Conservation (phyloP, 2,113 vertebrate species). For the Perca schrenkii region DNA sequence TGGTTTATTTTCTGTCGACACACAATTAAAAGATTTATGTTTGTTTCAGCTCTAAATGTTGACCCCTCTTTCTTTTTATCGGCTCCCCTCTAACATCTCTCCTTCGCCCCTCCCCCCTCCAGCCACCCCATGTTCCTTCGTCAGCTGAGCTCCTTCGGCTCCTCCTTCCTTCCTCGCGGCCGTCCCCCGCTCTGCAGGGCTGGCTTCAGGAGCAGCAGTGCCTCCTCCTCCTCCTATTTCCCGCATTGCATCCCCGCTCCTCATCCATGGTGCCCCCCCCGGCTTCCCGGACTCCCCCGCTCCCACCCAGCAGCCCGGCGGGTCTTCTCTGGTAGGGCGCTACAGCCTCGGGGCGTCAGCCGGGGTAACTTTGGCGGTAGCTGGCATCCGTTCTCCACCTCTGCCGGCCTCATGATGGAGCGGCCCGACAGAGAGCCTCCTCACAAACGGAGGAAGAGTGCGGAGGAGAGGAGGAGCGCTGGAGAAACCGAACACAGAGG, state of each 20-base stretch:
- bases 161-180: slow-evolving; percentile 69
- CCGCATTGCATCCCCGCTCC: not conserved
- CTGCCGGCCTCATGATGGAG: slow-evolving; percentile 87
- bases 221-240: not conserved
- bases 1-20: too few relatives aligned
- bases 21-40: too few relatives aligned
- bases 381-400: slow-evolving; percentile 73
- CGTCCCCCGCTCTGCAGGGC: slow-evolving; percentile 1
- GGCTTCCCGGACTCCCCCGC: slow-evolving; percentile 68
- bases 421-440: slow-evolving; percentile 81
- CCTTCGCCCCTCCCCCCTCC: not conserved
- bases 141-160: slow-evolving; percentile 78
- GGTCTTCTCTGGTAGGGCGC: not conserved
- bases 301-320: slow-evolving; percentile 48
- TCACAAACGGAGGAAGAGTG: slow-evolving; percentile 85
- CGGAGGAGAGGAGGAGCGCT: slow-evolving; percentile 64
- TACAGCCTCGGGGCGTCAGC: not conserved
- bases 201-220: slow-evolving; percentile 17
- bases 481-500: slow-evolving; percentile 47
- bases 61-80: too few relatives aligned
- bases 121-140: slow-evolving; percentile 89
- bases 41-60: not conserved
- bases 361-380: not conserved
- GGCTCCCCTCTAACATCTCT: not conserved
- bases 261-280: slow-evolving; percentile 80